phyloP scores from a whole-genome alignment of 2,113 vertebrate species.

The Sialia sialis region DNA sequence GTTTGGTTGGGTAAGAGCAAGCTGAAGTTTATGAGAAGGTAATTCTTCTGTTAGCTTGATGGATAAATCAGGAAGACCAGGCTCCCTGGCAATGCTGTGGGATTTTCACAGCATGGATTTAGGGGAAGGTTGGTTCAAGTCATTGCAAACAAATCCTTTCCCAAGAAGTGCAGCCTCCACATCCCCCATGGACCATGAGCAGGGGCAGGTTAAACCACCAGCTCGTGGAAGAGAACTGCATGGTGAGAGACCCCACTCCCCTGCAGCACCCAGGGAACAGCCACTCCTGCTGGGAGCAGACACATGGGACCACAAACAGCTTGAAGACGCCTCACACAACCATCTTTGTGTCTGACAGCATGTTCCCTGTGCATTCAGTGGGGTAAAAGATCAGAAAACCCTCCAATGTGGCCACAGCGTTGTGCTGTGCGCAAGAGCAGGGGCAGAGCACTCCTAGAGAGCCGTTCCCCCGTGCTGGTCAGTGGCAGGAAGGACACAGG shows the following conservation, averaged over 20 bases:
- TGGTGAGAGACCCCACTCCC: background rate
- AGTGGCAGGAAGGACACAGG: background rate
- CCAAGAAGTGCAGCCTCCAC: background rate
- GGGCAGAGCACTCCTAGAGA: background rate
- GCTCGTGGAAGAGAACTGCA: background rate
- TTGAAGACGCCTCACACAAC: background rate
- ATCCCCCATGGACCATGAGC: background rate
- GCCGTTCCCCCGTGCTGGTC: background rate
- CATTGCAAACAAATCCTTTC: background rate
- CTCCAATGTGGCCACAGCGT: rapidly evolving
- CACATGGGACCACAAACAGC: background rate
- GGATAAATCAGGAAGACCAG: background rate
- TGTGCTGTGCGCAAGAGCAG: background rate
- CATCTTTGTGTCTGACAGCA: rapidly evolving
- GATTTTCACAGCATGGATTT: background rate
- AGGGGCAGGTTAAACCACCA: background rate
- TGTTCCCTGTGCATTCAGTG: background rate
- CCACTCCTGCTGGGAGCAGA: background rate
- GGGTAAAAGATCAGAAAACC: background rate
- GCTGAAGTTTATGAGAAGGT: background rate
- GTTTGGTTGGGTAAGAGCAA: background rate
- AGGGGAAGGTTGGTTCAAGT: background rate
- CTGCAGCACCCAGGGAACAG: background rate
- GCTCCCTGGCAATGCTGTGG: background rate
- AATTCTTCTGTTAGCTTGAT: background rate